Evolutionary conservation across 2,888 invertebrate genomes (phyloP).

Genomic region (Cheilosia pagana): DNA sequence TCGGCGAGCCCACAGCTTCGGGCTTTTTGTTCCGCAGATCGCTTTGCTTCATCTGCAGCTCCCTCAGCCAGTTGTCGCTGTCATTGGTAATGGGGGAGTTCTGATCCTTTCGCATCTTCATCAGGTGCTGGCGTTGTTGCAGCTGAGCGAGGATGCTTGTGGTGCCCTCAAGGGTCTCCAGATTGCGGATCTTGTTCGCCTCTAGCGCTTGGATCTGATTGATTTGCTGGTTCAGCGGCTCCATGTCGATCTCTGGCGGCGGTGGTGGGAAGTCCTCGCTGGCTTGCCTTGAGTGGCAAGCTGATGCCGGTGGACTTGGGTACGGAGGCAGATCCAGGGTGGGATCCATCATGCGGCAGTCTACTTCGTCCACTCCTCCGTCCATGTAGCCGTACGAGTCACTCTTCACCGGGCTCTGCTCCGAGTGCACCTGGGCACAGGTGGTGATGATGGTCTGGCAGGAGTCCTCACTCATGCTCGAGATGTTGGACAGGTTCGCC

Average conservation of each 20-base stretch:
- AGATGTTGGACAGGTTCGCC: slow-evolving; percentile 82
- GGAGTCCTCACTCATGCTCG: slow-evolving; percentile 84
- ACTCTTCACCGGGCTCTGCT: slow-evolving; percentile 88
- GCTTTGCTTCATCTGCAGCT: slow-evolving; percentile 91
- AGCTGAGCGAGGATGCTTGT: slow-evolving; percentile 86
- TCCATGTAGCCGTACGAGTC: slow-evolving; percentile 83
- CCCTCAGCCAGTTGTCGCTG: slow-evolving; percentile 87
- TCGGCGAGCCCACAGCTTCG: slow-evolving; percentile 68
- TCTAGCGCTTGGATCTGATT: slow-evolving; percentile 83
- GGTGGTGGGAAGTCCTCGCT: slow-evolving; percentile 96
- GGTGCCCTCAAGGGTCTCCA: slow-evolving; percentile 82
- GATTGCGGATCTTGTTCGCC: slow-evolving; percentile 81
- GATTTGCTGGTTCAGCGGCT: slow-evolving; percentile 87
- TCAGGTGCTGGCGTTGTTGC: slow-evolving; percentile 87
- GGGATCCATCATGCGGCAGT: slow-evolving; percentile 82
- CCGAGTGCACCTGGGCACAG: slow-evolving; percentile 93
- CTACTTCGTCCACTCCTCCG: slow-evolving; percentile 87
- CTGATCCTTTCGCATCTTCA: slow-evolving; percentile 83
- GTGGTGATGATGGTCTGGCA: slow-evolving; percentile 90
- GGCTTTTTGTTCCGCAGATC: slow-evolving; percentile 85
- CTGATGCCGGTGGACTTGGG: slow-evolving; percentile 90
- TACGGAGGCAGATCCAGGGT: slow-evolving; percentile 90
- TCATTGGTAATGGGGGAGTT: slow-evolving; percentile 75
- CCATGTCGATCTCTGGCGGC: slow-evolving; percentile 88
- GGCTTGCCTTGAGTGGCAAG: slow-evolving; percentile 92